phyloP scores from a whole-genome alignment of 2,888 invertebrate genomes.

The Corbicula japonica region DNA sequence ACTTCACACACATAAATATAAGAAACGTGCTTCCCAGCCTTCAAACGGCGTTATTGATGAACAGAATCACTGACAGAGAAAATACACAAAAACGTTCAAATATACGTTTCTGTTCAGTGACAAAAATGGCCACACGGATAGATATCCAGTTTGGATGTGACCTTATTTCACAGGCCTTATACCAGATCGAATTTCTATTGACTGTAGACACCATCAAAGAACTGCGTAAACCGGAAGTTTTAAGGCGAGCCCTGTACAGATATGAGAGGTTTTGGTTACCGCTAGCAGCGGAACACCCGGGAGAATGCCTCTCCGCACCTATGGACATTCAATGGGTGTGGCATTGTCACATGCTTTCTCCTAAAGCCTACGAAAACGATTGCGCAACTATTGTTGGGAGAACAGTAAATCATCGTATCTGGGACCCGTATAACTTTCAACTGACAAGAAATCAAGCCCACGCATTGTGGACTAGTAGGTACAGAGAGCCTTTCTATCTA shows the following conservation, averaged over 20 bases:
- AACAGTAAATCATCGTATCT: constrained; percentile 86
- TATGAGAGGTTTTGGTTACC: constrained; percentile 87
- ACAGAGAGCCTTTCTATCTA: constrained; percentile 76
- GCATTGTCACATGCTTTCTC: constrained; percentile 86
- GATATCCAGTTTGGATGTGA: constrained; percentile 34
- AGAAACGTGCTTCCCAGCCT: too few relatives aligned
- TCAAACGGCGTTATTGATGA: too few relatives aligned
- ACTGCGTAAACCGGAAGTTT: constrained; percentile 77
- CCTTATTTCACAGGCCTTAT: constrained; percentile 35
- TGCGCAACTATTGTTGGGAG: constrained; percentile 74
- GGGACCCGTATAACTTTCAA: constrained; percentile 68
- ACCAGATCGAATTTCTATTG: constrained; percentile 77
- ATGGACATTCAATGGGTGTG: constrained; percentile 88
- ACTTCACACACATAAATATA: too few relatives aligned
- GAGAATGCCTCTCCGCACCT: constrained; percentile 85
- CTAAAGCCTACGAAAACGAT: constrained; percentile 80
- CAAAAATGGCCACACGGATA: constrained; percentile 13
- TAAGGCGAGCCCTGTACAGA: constrained; percentile 84
- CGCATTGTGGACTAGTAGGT: constrained; percentile 74
- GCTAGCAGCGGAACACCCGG: constrained; percentile 81
- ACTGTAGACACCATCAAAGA: constrained; percentile 69
- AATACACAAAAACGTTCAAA: too few relatives aligned
- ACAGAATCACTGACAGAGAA: too few relatives aligned
- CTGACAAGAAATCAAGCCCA: constrained; percentile 69
- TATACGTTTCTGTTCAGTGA: too few relatives aligned